Percentiles rank a stretch among this genome's conserved stretches.
Evolutionary conservation across 2,113 vertebrate species (phyloP).

Genomic region (Strigops habroptila): DNA sequence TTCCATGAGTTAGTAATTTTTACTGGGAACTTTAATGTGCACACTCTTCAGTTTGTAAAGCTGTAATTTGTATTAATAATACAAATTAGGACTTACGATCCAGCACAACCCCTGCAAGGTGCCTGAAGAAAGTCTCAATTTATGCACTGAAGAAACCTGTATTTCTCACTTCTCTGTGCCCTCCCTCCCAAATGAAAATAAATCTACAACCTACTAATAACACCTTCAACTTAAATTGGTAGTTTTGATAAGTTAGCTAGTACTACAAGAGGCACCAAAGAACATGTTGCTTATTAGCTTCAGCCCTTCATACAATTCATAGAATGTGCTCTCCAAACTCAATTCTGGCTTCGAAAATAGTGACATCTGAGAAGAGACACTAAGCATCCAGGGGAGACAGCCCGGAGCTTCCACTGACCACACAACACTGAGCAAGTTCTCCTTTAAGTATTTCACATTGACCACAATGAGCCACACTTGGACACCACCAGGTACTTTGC

Average conservation of each 20-base stretch:
- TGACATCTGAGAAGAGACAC: not conserved
- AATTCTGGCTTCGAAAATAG: not conserved
- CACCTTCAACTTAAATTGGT: not conserved
- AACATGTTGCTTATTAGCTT: not conserved
- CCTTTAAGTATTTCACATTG: not conserved
- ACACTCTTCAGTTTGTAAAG: not conserved
- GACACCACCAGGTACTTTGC: not conserved
- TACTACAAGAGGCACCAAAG: not conserved
- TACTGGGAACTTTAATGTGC: not conserved
- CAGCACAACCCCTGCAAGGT: not conserved
- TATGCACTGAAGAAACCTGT: not conserved
- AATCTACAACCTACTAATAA: not conserved
- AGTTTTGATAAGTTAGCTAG: not conserved
- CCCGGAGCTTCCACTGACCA: not conserved
- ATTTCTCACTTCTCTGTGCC: not conserved
- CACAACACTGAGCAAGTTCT: not conserved
- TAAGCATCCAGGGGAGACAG: not conserved
- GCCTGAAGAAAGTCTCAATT: not conserved
- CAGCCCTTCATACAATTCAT: no score
- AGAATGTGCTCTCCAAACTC: not conserved
- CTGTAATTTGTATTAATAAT: not conserved
- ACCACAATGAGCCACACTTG: accelerated
- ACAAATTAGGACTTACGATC: not conserved
- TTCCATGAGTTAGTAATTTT: not conserved
- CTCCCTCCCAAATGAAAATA: not conserved